These are phyloP conservation scores for Ardeotis arabs DNA, from an alignment of 2,113 vertebrate species.

Conservation along the genomic window DNA sequence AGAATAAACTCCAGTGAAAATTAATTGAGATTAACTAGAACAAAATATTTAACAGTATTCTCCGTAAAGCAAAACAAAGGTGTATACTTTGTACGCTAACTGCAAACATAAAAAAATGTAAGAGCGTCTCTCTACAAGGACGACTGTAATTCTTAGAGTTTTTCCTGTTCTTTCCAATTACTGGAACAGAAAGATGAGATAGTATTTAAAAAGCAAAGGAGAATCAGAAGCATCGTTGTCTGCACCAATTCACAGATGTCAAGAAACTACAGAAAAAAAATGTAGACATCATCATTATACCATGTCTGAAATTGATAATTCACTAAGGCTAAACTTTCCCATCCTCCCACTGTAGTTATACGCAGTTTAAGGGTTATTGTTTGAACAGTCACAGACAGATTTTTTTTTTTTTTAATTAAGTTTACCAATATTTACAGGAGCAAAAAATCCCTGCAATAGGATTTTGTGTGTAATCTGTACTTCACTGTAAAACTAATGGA, in stretches of 20 bases:
- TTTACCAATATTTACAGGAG: not conserved
- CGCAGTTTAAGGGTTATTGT: not conserved
- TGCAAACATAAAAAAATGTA: not conserved
- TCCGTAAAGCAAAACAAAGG: not conserved
- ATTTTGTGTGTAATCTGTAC: not conserved
- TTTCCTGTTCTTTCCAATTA: not conserved
- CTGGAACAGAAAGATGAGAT: not conserved
- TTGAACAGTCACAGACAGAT: not conserved
- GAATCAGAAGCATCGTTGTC: not conserved
- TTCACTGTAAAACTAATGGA: not conserved
- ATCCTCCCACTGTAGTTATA: not conserved
- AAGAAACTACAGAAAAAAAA: not conserved
- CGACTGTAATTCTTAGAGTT: not conserved
- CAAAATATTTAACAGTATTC: not conserved
- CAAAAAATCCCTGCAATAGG: not conserved
- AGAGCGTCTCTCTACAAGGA: not conserved
- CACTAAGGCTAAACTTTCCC: not conserved
- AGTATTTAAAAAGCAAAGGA: not conserved
- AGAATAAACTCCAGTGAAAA: not conserved
- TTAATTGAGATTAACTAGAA: not conserved
- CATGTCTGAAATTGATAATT: not conserved
- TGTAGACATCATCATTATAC: not conserved
- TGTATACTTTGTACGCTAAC: not conserved
- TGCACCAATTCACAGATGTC: not conserved
- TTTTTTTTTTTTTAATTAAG: not conserved